A percentile compares a stretch with the other conserved stretches of the same genome.
Conservation (phyloP, 1,140 invertebrate genomes). For the Plodia interpunctella region DNA sequence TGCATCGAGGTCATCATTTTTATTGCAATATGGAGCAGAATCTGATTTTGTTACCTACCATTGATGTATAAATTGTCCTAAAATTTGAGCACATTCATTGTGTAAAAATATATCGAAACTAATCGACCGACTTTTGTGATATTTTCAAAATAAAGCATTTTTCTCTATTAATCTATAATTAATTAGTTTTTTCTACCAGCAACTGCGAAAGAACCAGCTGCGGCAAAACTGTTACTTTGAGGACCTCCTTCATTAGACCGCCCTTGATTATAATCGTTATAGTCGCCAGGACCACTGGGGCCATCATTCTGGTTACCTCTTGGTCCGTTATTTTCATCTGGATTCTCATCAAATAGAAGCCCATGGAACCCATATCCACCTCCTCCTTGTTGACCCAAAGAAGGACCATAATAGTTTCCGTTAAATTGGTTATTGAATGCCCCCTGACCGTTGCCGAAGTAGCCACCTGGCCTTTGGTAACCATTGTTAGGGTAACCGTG, state of each 20-base stretch:
- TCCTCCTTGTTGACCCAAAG: conserved; percentile 23
- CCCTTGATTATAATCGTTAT: conserved; percentile 18
- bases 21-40: too few species aligned
- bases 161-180: background rate
- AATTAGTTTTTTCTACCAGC: conserved; percentile 16
- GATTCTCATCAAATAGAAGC: conserved; percentile 31
- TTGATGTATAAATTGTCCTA: too few species aligned
- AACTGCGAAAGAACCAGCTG: conserved; percentile 15
- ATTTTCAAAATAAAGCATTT: too few species aligned
- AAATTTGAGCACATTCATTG: too few species aligned
- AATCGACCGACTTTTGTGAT: too few species aligned
- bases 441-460: conserved; percentile 42
- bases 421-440: conserved; percentile 58
- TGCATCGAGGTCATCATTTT: too few species aligned
- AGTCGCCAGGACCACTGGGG: background rate
- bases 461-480: conserved; percentile 18
- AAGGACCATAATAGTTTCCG: conserved; percentile 47
- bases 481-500: conserved; percentile 18
- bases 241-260: background rate
- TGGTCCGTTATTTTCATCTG: conserved; percentile 14
- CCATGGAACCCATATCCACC: conserved; percentile 43
- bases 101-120: too few species aligned
- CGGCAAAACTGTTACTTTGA: background rate
- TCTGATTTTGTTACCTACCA: too few species aligned
- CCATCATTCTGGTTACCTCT: conserved; percentile 17